These are phyloP conservation scores for Stegodyphus mimosarum DNA, from an alignment of 1,140 invertebrate genomes.

Conservation along the genomic window DNA sequence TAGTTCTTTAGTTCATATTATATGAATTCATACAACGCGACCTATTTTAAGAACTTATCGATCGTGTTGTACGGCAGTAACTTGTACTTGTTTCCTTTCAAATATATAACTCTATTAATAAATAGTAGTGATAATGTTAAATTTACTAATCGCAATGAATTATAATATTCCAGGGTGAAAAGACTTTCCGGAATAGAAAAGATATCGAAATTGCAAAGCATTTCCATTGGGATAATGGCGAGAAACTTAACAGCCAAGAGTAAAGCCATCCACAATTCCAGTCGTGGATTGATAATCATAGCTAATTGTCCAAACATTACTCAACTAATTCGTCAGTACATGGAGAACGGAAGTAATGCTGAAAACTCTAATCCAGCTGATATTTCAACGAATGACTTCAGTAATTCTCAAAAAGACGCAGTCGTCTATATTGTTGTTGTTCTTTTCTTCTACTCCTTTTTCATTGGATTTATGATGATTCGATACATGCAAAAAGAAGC, in stretches of 20 bases:
- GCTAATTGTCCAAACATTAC: conserved; percentile 42
- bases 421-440: conserved; percentile 66
- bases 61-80: too few species aligned
- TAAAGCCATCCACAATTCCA: background rate
- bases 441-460: conserved; percentile 65
- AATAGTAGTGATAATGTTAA: too few species aligned
- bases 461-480: conserved; percentile 65
- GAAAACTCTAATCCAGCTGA: background rate
- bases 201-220: too few species aligned
- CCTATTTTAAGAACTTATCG: too few species aligned
- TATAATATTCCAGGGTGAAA: too few species aligned
- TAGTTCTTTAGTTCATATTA: too few species aligned
- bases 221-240: background rate
- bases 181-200: too few species aligned
- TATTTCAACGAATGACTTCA: background rate
- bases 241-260: conserved; percentile 5
- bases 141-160: too few species aligned
- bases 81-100: too few species aligned
- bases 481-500: conserved; percentile 65
- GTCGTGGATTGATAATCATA: conserved; percentile 15
- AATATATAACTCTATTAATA: too few species aligned
- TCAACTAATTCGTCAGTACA: conserved; percentile 21
- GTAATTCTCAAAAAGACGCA: conserved; percentile 62
- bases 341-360: background rate
- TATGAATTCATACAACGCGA: too few species aligned